These are phyloP conservation scores for Eretmodus cyanostictus DNA, from an alignment of 2,113 vertebrate genomes.

Conservation along the genomic window DNA sequence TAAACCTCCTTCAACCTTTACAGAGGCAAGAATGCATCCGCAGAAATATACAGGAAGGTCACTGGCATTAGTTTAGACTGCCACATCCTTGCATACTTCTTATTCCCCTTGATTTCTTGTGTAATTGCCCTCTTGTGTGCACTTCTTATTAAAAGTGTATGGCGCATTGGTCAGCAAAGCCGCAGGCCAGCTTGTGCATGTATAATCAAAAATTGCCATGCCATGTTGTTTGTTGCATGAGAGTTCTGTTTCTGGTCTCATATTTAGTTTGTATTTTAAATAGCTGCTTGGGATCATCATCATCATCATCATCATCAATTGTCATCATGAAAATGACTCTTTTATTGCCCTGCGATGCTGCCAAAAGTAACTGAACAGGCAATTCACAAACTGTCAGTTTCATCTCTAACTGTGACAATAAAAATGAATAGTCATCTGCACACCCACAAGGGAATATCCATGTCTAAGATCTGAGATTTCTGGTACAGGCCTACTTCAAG, in stretches of 20 bases:
- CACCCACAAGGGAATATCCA: neutral
- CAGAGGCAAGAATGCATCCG: neutral
- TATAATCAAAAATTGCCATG: neutral
- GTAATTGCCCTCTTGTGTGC: conserved; percentile 1
- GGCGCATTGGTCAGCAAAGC: neutral
- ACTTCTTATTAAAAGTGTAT: neutral
- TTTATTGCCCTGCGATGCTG: neutral
- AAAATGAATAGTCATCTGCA: neutral
- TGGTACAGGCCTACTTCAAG: neutral
- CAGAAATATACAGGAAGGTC: conserved; percentile 17
- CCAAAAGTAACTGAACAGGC: neutral
- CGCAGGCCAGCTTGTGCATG: neutral
- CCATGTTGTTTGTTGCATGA: neutral
- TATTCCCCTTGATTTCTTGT: neutral
- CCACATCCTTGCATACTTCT: neutral
- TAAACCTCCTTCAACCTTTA: conserved; percentile 26
- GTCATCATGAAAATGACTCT: neutral
- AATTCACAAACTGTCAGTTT: conserved; percentile 25
- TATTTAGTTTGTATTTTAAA: neutral
- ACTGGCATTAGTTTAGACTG: neutral
- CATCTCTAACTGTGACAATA: neutral
- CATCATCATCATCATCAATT: neutral
- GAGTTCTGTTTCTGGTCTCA: neutral
- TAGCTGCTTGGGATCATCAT: neutral
- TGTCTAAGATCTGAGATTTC: neutral